Evolutionary conservation across 53 echinoderm and acorn worm species (phyloP), one percentile per base, ranked within the genome.

Genomic region (Echinometra lucunter): DNA sequence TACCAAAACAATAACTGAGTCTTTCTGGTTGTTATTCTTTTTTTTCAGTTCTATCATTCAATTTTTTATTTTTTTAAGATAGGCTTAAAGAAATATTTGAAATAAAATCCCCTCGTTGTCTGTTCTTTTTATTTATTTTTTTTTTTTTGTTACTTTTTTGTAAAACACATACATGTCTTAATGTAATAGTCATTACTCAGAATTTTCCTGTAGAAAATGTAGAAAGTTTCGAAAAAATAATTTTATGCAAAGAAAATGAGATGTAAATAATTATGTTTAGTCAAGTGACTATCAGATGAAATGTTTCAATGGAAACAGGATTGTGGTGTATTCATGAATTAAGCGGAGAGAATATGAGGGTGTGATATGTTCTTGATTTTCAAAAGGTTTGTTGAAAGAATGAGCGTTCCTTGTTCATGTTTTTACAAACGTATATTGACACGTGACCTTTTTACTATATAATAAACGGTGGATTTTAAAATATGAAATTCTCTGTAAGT

Each of bases 321-420:
- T 94, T 94, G 94, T 94, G 94, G 94, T 94, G 94, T 94, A 94
- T 94, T 94, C 94, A 94, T 94, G 94, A 83, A 44, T 94, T 94
- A 83, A 82, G 63, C 85, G 85, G 83, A 93, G 83, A 93, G 93
- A 81, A 58, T 58, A 40, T 90, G 90, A 91, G 38, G 45, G 69
- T 66, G 45, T 91, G 91, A 67, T 34, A 70, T 45, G 35, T 34
- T 90, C 38, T 40, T 91, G 91, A 67, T 35, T 58, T 2, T 45
- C 45, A n/a, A 66, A 66, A 27, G 45, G 45, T 34, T 90, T 44
- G 69, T 91, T 44, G 91, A 67, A 67, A 69, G n/a, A 91, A n/a
- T 85, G 85, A 85, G 85, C 85, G 85, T 85, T 70, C 42, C 45
- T 45, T 45, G 78, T 78, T 74, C 45, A 93, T 57, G 55, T 93